phyloP scores from a whole-genome alignment of 1,140 invertebrate species.

The Gonioctena quinquepunctata region DNA sequence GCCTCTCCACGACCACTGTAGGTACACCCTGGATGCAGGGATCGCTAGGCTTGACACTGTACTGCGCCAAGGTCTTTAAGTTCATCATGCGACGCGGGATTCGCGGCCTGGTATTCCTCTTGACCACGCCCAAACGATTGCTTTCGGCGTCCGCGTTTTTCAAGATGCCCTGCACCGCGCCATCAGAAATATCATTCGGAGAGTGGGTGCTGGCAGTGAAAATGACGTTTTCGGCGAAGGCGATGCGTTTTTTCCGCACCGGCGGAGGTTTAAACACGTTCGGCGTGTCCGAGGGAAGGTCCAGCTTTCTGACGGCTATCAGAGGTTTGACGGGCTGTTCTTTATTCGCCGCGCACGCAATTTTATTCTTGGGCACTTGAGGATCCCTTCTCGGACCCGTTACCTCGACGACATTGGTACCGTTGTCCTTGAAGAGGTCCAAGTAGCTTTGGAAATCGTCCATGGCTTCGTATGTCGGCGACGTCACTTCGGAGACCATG shows the following conservation, averaged over 20 bases:
- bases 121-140: not conserved
- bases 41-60: not conserved
- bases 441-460: slow-evolving; percentile 18
- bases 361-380: no score
- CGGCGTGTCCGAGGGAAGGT: no score
- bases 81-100: not conserved
- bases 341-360: not conserved
- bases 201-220: not conserved
- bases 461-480: slow-evolving; percentile 21
- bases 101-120: not conserved
- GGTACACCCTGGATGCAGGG: slow-evolving; percentile 6
- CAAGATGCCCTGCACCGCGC: slow-evolving; percentile 6
- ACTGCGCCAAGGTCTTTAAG: not conserved
- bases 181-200: not conserved
- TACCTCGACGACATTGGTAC: not conserved
- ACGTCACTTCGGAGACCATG: slow-evolving; percentile 1
- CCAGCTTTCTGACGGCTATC: not conserved
- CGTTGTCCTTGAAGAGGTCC: not conserved
- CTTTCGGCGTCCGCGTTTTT: slow-evolving; percentile 4
- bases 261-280: not conserved
- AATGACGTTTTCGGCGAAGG: not conserved
- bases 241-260: not conserved
- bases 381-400: not conserved
- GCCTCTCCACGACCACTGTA: not conserved
- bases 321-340: no score